Base-by-base conservation (phyloP, 1,140 invertebrate genomes). In the Microplitis mediator region DNA sequence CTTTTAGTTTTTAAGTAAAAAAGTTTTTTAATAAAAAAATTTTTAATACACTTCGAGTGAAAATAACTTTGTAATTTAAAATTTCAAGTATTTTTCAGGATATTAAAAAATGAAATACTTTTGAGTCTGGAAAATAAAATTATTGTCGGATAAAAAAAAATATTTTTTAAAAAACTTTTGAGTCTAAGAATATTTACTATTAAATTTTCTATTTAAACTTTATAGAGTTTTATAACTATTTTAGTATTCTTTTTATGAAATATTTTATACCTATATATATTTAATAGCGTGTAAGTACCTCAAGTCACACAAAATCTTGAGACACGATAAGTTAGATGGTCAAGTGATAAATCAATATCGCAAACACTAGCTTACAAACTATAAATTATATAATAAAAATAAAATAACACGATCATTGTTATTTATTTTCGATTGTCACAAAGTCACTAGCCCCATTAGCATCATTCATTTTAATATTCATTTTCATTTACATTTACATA, bases 301-400 rank as follows among this genome's bases (percentile, higher is more conserved):
- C 35, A 63, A 63, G 61, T 63, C 61, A 63, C 61, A 45, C 11
- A 63, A 63, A 63, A 63, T 63, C 61, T 63, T 34, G 9, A 16
- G 14, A 36, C 34, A 36, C 61, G 61, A 63, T 63, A 63, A 63
- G 61, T 63, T 34, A 63, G 23, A 34, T 31, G 16, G 58, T 32
- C 58, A 34, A 63, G n/a, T 32, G 35, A 39, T 39, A 31, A 35
- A 63, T 63, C 52, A 16, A 54, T 54, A 54, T 16, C 4, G 3
- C 52, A 54, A 54, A 54, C 39, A 45, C n/a, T n/a, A 54, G 3
- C 60, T 35, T 61, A 61, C 6, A 61, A 61, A 31, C 5, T 54
- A 14, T 54, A n/a, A 54, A 54, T n/a, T 54, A 54, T 23, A 23
- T 14, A 54, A 54, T 54, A 54, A 16, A 0, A n/a, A 54, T 14